phyloP scores from a whole-genome alignment of 2,113 vertebrate genomes.

The Petrocephalus zakoni region DNA sequence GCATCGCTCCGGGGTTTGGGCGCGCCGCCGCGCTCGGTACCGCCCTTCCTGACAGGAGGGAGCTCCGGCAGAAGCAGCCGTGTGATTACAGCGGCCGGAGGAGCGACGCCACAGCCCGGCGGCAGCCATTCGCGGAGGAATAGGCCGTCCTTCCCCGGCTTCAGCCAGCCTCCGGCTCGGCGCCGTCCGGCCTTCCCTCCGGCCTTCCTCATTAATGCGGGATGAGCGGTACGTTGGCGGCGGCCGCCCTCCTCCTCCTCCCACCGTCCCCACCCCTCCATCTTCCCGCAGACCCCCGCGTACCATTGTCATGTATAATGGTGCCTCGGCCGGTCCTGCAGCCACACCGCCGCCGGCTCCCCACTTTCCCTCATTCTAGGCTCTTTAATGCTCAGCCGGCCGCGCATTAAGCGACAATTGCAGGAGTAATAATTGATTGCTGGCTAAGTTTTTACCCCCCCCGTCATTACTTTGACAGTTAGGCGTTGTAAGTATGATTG shows the following conservation, averaged over 20 bases:
- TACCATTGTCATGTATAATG: slow-evolving; percentile 8
- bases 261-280: slow-evolving; percentile 69
- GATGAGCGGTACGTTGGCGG: slow-evolving; percentile 94
- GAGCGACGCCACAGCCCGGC: slow-evolving; percentile 87
- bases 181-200: slow-evolving; percentile 80
- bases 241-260: slow-evolving; percentile 61
- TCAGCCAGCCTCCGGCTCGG: slow-evolving; percentile 62
- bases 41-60: slow-evolving; percentile 77
- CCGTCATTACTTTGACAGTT: neutral
- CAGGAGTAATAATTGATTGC: neutral
- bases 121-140: slow-evolving; percentile 80
- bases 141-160: slow-evolving; percentile 88
- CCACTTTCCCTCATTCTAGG: slow-evolving; percentile 61
- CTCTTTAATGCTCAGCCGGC: slow-evolving; percentile 47
- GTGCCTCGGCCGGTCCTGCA: too few species aligned
- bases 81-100: slow-evolving; percentile 66
- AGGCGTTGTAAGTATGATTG: neutral
- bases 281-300: slow-evolving; percentile 47
- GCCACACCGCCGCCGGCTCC: too few species aligned
- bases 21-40: slow-evolving; percentile 60
- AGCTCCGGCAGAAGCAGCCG: slow-evolving; percentile 66
- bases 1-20: slow-evolving; percentile 50
- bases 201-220: slow-evolving; percentile 83
- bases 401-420: neutral
- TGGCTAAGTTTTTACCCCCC: neutral